A percentile compares a stretch with the other conserved stretches of the same genome.
Conservation (phyloP, 2,113 vertebrate species). For the Leucoraja erinaceus region DNA sequence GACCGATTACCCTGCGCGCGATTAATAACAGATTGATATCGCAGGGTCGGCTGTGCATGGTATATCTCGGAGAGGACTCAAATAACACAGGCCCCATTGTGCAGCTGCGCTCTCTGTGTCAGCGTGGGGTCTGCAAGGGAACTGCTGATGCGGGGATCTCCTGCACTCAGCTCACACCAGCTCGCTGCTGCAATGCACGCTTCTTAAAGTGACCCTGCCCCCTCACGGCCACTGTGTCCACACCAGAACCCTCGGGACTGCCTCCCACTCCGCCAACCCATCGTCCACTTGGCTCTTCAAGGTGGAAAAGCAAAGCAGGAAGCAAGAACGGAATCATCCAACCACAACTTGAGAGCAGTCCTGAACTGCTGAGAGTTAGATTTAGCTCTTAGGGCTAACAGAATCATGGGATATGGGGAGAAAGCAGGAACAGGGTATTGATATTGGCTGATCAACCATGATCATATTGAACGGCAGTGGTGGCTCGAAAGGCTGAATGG, state of each 20-base stretch:
- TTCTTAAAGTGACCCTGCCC: conserved; percentile 5
- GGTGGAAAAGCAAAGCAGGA: not conserved
- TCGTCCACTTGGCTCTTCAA: too few relatives aligned
- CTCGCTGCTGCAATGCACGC: not conserved
- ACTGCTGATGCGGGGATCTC: conserved; percentile 35
- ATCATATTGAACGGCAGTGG: too few relatives aligned
- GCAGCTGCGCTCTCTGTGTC: conserved; percentile 13
- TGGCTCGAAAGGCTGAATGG: too few relatives aligned
- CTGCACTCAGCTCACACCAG: not conserved
- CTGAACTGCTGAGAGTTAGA: too few relatives aligned
- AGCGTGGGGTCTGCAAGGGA: not conserved
- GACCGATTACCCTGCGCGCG: conserved; percentile 34
- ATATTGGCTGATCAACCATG: too few relatives aligned
- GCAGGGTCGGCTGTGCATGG: not conserved
- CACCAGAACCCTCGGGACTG: not conserved
- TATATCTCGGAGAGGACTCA: conserved; percentile 30
- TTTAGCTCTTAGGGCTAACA: too few relatives aligned
- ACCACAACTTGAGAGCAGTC: too few relatives aligned
- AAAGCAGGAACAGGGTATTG: too few relatives aligned
- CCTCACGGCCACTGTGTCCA: not conserved
- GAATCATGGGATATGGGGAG: too few relatives aligned
- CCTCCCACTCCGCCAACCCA: too few relatives aligned
- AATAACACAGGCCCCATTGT: conserved; percentile 37
- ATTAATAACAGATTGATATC: conserved; percentile 38
- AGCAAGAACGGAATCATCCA: too few relatives aligned